Percentiles rank a stretch among this genome's conserved stretches.
phyloP scores from a whole-genome alignment of 2,888 invertebrate species.

The Lycophotia porphyrea region DNA sequence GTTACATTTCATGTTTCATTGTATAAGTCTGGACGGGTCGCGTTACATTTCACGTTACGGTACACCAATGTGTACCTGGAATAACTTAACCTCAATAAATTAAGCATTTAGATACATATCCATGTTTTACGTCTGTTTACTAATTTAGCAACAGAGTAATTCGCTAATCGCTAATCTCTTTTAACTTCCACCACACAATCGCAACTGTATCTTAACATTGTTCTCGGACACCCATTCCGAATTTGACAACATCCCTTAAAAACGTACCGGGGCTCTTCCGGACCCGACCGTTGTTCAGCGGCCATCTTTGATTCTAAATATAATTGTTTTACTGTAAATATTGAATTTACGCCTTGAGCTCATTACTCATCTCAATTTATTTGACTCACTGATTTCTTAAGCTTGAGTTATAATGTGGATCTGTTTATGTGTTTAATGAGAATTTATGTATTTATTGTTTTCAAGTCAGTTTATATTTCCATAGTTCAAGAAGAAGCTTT shows the following conservation, averaged over 20 bases:
- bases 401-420: slow-evolving; percentile 23
- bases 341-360: slow-evolving; percentile 30
- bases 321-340: slow-evolving; percentile 52
- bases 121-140: background rate
- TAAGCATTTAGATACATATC: too few species aligned
- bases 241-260: slow-evolving; percentile 68
- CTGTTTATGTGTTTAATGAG: slow-evolving; percentile 25
- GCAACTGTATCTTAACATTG: slow-evolving; percentile 69
- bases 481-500: too few species aligned
- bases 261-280: slow-evolving; percentile 70
- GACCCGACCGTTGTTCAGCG: slow-evolving; percentile 65
- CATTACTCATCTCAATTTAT: slow-evolving; percentile 39
- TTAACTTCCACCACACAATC: slow-evolving; percentile 51
- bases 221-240: slow-evolving; percentile 72
- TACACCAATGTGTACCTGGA: too few species aligned
- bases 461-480: too few species aligned
- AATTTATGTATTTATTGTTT: slow-evolving; percentile 25
- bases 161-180: slow-evolving; percentile 28
- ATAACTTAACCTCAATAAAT: too few species aligned
- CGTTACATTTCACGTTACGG: too few species aligned
- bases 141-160: background rate
- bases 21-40: too few species aligned
- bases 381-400: slow-evolving; percentile 33
- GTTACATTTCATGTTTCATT: too few species aligned
- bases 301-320: slow-evolving; percentile 35